Percentiles rank a stretch among this genome's conserved stretches.
phyloP scores from a whole-genome alignment of 1,140 invertebrate genomes.

The Melipona quadrifasciata region DNA sequence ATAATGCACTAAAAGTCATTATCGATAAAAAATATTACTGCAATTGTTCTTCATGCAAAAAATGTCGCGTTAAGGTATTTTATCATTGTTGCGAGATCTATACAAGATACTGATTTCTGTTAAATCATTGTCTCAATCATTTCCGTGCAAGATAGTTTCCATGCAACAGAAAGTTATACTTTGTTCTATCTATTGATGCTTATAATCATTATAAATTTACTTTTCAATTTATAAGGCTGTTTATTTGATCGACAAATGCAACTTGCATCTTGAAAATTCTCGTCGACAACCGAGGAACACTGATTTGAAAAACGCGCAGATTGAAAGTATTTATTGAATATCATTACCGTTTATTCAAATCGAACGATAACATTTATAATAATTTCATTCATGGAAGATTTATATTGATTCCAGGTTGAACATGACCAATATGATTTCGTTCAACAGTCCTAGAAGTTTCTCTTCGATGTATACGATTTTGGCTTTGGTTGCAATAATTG shows the following conservation, averaged over 20 bases:
- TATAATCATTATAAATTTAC: not conserved
- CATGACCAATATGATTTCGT: slow-evolving; percentile 23
- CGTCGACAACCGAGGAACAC: not conserved
- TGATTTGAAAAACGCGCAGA: too few relatives aligned
- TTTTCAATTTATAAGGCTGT: not conserved
- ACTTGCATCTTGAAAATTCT: not conserved
- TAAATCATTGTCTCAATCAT: not conserved
- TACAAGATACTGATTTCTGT: not conserved
- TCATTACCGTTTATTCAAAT: not conserved
- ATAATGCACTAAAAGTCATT: too few relatives aligned
- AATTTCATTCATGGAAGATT: not conserved
- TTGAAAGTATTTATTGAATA: not conserved
- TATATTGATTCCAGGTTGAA: slow-evolving; percentile 8
- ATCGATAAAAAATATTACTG: not conserved
- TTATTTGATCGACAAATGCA: not conserved
- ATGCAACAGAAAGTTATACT: not conserved
- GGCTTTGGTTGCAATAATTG: slow-evolving; percentile 9
- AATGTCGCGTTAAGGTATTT: not conserved
- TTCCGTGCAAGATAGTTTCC: not conserved
- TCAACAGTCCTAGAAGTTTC: not conserved
- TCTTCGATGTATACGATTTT: slow-evolving; percentile 20
- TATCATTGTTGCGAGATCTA: not conserved
- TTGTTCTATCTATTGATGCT: not conserved
- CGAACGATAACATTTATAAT: not conserved
- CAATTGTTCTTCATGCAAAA: not conserved